Base-by-base conservation (phyloP, 2,888 invertebrate genomes). In the Melipona beecheii region DNA sequence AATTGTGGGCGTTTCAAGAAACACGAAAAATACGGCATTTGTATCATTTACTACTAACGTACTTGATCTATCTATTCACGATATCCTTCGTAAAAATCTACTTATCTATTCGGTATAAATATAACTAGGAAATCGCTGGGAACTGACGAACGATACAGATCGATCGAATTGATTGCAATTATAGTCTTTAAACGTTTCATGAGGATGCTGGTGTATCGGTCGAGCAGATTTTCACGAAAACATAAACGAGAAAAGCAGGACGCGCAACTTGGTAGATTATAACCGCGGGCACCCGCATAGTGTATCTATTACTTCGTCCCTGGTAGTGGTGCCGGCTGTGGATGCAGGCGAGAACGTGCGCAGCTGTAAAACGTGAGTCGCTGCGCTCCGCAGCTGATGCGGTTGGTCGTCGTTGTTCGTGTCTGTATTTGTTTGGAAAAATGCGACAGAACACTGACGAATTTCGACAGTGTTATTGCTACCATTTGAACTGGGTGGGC, bases 361-460 rank as follows among this genome's bases (percentile, higher is more conserved):
- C 88, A 91, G 91, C 91, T 92, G 91, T 90, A 89, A 90, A 91
- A 89, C 87, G 90, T 86, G 91, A 92, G 91, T 90, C 86, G 87
- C 86, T 83, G 91, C 85, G 86, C 81, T 89, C 74, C 82, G 90
- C 90, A 90, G 86, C 88, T 89, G 88, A 89, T 89, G 89, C 89
- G 80, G 78, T 69, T 66, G 31, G 31, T 31, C 64, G 66, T 75
- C 56, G 85, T 69, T 76, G 70, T 81, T 72, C 52, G 84, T 73
- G 72, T 75, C 56, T 74, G 86, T 84, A 83, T 87, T 85, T 89
- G 80, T 82, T 87, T 87, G 68, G 68, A 85, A 88, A 88, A 81
- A 89, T 85, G 90, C 78, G 54, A 71, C 77, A 78, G 76, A 68
- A 71, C 15, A 75, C 73, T 84, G 71, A 74, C 69, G 75, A 66